Conservation (phyloP, 1,140 invertebrate species). For the Ephestia elutella region DNA sequence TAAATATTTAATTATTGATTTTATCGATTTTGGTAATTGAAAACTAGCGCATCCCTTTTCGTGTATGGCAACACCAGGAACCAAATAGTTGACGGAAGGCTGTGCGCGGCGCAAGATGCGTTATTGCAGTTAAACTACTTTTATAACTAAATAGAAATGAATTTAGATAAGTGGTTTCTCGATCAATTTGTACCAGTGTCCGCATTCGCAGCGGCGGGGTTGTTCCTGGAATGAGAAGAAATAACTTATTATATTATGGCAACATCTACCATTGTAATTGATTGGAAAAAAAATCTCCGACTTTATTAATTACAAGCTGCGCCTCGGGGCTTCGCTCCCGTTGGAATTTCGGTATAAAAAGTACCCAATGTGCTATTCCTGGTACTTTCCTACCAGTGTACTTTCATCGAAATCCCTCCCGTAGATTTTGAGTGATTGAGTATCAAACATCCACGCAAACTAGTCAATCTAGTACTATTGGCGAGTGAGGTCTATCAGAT, state of each 20-base stretch:
- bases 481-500: no score
- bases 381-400: no score
- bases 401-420: no score
- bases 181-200: slow-evolving; percentile 96
- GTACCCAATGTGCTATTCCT: no score
- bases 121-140: slow-evolving; percentile 56
- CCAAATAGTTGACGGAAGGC: slow-evolving; percentile 21
- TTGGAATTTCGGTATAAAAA: not conserved
- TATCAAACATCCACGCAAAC: no score
- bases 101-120: slow-evolving; percentile 33
- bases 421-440: no score
- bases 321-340: no score
- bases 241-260: not conserved
- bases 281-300: no score
- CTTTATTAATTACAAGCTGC: no score
- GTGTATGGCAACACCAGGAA: slow-evolving; percentile 30
- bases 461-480: no score
- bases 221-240: slow-evolving; percentile 76
- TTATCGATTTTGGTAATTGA: slow-evolving; percentile 27
- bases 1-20: slow-evolving; percentile 60
- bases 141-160: slow-evolving; percentile 47
- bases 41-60: slow-evolving; percentile 41
- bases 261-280: no score
- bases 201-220: slow-evolving; percentile 94
- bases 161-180: slow-evolving; percentile 81